Evolutionary conservation across 2,797 vertebrate genomes (phyloP).

Genomic region (Labroides dimidiatus): DNA sequence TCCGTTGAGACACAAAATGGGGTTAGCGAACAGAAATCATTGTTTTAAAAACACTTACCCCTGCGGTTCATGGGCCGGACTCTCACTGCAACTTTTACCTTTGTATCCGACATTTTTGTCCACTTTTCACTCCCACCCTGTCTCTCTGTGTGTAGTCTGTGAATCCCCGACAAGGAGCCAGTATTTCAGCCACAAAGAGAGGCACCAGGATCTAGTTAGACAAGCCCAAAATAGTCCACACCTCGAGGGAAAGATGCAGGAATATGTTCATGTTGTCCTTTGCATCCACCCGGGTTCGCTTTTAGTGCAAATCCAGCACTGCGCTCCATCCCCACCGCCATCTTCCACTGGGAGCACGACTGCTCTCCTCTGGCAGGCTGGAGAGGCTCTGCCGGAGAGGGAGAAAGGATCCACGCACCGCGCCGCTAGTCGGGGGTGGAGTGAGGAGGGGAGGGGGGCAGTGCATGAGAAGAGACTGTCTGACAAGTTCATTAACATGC

Average conservation of each 20-base stretch:
- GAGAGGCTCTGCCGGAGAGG: conserved; percentile 52
- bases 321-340: conserved; percentile 84
- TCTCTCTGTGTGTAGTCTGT: conserved; percentile 55
- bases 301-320: conserved; percentile 65
- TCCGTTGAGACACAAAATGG: conserved; percentile 16
- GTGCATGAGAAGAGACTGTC: conserved; percentile 6
- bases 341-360: conserved; percentile 86
- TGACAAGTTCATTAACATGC: conserved; percentile 23
- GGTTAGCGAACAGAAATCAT: conserved; percentile 18
- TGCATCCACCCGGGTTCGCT: conserved; percentile 63
- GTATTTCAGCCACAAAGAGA: conserved; percentile 47
- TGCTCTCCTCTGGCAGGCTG: conserved; percentile 71
- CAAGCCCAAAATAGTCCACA: conserved; percentile 52
- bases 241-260: conserved; percentile 37
- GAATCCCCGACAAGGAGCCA: conserved; percentile 56
- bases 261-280: conserved; percentile 54
- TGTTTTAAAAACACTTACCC: conserved; percentile 83
- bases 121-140: conserved; percentile 77
- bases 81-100: conserved; percentile 98
- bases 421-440: conserved; percentile 26
- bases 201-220: conserved; percentile 42
- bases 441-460: not conserved
- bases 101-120: conserved; percentile 95
- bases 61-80: conserved; percentile 98
- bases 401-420: conserved; percentile 56